A percentile compares a stretch with the other conserved stretches of the same genome.
These are phyloP conservation scores for Procambarus virginalis DNA, from an alignment of 1,140 invertebrate genomes.

Conservation along the genomic window DNA sequence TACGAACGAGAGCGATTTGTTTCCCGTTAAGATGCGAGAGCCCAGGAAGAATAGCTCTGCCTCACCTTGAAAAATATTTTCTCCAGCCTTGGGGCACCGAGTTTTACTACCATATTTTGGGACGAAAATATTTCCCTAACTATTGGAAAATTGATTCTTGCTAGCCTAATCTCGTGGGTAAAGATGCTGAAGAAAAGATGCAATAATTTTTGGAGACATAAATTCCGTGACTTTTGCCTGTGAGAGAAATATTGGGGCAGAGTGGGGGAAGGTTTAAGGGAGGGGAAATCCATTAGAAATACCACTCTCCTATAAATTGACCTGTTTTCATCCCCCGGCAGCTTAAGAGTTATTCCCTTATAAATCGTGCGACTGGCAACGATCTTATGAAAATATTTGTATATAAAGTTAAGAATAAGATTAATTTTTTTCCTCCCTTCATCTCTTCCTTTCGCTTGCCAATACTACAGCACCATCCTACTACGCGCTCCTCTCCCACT, in stretches of 20 bases:
- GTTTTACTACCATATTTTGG: neutral
- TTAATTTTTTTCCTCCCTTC: too few relatives aligned
- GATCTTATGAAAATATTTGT: too few relatives aligned
- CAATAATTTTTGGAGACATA: neutral
- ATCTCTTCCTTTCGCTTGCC: too few relatives aligned
- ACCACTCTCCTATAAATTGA: neutral
- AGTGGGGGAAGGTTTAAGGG: too few relatives aligned
- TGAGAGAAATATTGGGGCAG: neutral
- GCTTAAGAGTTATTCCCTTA: too few relatives aligned
- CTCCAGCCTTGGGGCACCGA: neutral
- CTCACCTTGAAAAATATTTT: neutral
- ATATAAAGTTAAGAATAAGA: too few relatives aligned
- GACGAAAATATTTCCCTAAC: neutral
- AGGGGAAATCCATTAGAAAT: neutral
- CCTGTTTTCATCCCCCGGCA: neutral
- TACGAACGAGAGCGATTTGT: neutral
- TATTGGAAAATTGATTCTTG: neutral
- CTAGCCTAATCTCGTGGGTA: neutral
- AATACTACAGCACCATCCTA: too few relatives aligned
- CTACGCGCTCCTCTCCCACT: too few relatives aligned
- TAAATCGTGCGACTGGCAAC: too few relatives aligned
- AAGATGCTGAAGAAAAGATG: neutral
- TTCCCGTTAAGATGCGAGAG: neutral
- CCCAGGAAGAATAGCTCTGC: neutral
- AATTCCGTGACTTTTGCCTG: neutral